Conservation (phyloP, 2,888 invertebrate genomes). For the Drosophila meridionalis region DNA sequence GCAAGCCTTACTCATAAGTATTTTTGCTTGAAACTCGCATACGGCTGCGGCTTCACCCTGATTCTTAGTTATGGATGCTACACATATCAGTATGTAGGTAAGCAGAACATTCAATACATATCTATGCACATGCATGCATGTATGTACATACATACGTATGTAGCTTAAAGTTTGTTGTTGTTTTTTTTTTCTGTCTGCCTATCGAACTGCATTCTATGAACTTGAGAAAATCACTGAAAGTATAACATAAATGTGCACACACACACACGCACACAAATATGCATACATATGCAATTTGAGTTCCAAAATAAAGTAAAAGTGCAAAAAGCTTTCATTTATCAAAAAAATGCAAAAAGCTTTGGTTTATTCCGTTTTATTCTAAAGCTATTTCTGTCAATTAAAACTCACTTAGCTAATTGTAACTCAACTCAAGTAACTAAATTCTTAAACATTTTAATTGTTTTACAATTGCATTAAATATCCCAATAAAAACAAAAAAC, state of each 20-base stretch:
- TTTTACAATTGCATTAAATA: neutral
- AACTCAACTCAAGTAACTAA: neutral
- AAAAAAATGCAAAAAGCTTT: too few relatives aligned
- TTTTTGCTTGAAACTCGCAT: conserved; percentile 13
- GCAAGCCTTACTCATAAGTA: conserved; percentile 48
- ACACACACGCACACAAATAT: neutral
- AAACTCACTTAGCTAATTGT: neutral
- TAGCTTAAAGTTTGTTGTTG: too few relatives aligned
- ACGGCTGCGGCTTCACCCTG: conserved; percentile 33
- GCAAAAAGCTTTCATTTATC: neutral
- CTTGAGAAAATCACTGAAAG: conserved; percentile 1
- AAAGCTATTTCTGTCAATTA: neutral
- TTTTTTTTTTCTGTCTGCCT: neutral
- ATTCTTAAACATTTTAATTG: neutral
- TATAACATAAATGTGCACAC: neutral
- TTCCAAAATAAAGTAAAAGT: neutral
- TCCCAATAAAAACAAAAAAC: neutral
- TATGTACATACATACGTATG: neutral
- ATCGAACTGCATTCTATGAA: conserved; percentile 6
- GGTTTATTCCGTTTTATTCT: too few relatives aligned
- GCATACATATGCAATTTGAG: neutral
- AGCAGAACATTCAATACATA: conserved; percentile 8
- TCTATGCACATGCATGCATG: neutral
- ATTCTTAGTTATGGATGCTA: conserved; percentile 19
- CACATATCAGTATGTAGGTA: conserved; percentile 23